These are phyloP conservation scores for Idaea aversata DNA, from an alignment of 2,888 invertebrate genomes.

Conservation along the genomic window DNA sequence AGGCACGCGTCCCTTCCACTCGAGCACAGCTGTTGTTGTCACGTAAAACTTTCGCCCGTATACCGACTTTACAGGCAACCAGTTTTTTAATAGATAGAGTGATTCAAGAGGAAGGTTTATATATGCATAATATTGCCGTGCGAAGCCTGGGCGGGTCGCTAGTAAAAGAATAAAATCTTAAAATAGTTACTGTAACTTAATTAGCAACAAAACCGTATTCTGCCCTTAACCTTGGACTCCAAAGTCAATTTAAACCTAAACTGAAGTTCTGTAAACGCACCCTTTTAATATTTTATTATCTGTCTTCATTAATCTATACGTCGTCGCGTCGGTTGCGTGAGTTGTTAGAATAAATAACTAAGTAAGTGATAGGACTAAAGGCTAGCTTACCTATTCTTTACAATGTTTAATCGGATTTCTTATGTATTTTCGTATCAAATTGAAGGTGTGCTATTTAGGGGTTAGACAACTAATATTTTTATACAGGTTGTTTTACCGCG, in stretches of 20 bases:
- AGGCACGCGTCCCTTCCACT: no score
- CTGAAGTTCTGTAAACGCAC: not conserved
- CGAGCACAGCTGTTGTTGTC: no score
- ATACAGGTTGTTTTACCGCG: no score
- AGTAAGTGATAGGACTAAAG: constrained; percentile 3
- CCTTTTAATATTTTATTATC: constrained; percentile 22
- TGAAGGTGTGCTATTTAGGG: not conserved
- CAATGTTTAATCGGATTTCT: not conserved
- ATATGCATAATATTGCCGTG: no score
- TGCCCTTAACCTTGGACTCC: not conserved
- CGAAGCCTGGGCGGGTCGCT: no score
- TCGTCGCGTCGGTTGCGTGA: constrained; percentile 17
- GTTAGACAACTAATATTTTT: no score
- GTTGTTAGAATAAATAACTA: constrained; percentile 13
- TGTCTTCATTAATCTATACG: constrained; percentile 25
- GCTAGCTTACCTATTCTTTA: constrained; percentile 1
- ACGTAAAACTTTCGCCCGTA: no score
- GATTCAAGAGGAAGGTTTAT: no score
- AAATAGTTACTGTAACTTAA: not conserved
- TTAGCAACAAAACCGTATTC: not conserved
- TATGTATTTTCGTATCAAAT: not conserved
- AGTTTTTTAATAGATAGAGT: no score
- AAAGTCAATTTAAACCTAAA: not conserved
- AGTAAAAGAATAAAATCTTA: no score
- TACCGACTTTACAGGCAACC: no score